Evolutionary conservation across 64 coral and sea anemone genomes (phyloP).

Genomic region (Montipora efflorescens): DNA sequence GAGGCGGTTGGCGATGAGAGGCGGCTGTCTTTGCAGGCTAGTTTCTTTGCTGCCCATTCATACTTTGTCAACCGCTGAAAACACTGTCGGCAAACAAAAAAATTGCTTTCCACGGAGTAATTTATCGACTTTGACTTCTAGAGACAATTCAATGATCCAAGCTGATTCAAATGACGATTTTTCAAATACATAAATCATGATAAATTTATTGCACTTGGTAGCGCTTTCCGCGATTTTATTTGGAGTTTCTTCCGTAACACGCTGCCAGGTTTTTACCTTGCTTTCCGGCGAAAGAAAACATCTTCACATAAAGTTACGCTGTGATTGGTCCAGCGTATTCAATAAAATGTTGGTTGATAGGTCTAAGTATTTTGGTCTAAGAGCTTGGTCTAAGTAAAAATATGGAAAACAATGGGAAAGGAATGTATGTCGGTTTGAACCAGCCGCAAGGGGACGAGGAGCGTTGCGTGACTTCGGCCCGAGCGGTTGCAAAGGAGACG

Average conservation of each 20-base stretch:
- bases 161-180: slow-evolving; percentile 16
- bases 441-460: too few relatives aligned
- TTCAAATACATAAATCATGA: slow-evolving; percentile 21
- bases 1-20: too few relatives aligned
- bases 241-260: slow-evolving; percentile 20
- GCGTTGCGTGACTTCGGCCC: too few relatives aligned
- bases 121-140: not conserved
- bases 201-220: not conserved
- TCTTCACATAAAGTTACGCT: too few relatives aligned
- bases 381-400: too few relatives aligned
- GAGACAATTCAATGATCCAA: not conserved
- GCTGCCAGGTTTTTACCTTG: not conserved
- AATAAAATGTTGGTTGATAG: not conserved
- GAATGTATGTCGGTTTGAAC: too few relatives aligned
- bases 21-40: not conserved
- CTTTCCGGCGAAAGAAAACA: not conserved
- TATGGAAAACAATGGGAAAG: too few relatives aligned
- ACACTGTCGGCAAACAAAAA: slow-evolving; percentile 33
- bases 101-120: not conserved
- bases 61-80: slow-evolving; percentile 27
- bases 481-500: too few relatives aligned
- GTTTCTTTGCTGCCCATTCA: slow-evolving; percentile 15
- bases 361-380: not conserved
- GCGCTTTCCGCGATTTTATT: slow-evolving; percentile 23
- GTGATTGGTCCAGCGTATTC: slow-evolving; percentile 2